Percentiles rank a stretch among this genome's conserved stretches.
These are phyloP conservation scores for Malacosoma neustria DNA, from an alignment of 2,888 invertebrate species.

Conservation along the genomic window DNA sequence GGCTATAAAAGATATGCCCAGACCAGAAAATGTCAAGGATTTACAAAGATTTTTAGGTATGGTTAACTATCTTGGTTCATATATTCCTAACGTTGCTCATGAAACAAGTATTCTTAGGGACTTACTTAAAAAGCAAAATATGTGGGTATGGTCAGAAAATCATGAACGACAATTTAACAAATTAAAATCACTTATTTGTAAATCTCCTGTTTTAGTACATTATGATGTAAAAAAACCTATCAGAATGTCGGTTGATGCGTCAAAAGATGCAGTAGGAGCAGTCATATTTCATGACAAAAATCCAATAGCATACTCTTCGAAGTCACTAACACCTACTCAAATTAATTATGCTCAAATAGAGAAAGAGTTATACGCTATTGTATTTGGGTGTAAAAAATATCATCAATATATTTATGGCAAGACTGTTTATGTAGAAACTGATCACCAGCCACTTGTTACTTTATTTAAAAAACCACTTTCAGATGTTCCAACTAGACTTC, in stretches of 20 bases:
- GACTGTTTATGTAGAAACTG: conserved; percentile 9
- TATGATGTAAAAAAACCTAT: conserved; percentile 12
- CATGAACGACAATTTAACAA: conserved; percentile 14
- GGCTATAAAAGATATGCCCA: background rate
- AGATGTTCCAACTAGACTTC: conserved; percentile 3
- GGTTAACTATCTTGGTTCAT: background rate
- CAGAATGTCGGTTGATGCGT: conserved; percentile 13
- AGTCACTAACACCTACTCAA: conserved; percentile 5
- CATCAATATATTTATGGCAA: conserved; percentile 13
- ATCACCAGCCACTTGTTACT: conserved; percentile 9
- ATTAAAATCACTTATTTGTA: conserved; percentile 11
- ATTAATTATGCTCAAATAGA: conserved; percentile 11
- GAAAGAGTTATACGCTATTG: conserved; percentile 11
- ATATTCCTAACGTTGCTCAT: background rate
- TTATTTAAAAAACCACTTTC: conserved; percentile 7
- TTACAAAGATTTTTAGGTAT: conserved; percentile 6
- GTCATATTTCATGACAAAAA: background rate
- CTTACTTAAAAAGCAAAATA: conserved; percentile 11
- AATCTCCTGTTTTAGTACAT: conserved; percentile 1
- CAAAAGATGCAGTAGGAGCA: conserved; percentile 1
- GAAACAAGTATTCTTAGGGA: background rate
- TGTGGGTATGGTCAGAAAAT: conserved; percentile 19
- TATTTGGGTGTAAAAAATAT: conserved; percentile 6
- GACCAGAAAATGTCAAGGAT: background rate
- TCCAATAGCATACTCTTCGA: conserved; percentile 15